Evolutionary conservation across 37 sponge, comb jelly and placozoan genomes (phyloP).

Genomic region (Ianthella basta): DNA sequence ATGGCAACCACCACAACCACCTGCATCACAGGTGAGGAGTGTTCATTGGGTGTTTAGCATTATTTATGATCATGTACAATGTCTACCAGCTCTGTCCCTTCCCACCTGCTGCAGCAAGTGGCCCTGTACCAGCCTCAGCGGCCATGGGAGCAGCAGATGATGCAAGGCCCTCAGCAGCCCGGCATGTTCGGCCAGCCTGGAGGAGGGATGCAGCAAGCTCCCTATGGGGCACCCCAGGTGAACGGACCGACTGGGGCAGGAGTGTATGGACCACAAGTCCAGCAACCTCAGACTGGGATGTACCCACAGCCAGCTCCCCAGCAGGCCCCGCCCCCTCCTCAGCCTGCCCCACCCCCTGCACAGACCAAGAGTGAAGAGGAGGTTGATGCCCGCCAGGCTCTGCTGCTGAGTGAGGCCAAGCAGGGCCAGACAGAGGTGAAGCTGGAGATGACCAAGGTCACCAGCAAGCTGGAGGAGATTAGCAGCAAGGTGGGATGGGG

Average conservation of each 20-base stretch:
- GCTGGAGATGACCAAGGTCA: constrained; percentile 75
- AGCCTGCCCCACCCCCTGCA: constrained; percentile 44
- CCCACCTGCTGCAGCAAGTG: constrained; percentile 48
- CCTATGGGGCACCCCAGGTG: constrained; percentile 22
- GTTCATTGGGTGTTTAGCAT: background rate
- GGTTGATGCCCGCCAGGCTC: background rate
- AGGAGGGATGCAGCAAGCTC: too few species aligned
- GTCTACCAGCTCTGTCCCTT: constrained; percentile 20
- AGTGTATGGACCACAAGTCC: background rate
- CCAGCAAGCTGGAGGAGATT: constrained; percentile 79
- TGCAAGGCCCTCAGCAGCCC: constrained; percentile 20
- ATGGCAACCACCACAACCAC: constrained; percentile 21
- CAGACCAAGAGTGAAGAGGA: constrained; percentile 33
- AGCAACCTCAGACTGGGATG: constrained; percentile 14
- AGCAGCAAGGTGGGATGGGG: constrained; percentile 46
- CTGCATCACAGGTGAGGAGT: background rate
- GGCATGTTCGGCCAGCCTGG: constrained; percentile 19
- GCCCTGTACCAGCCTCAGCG: constrained; percentile 76
- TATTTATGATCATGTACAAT: background rate
- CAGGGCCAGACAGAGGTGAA: constrained; percentile 85
- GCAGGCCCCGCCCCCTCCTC: constrained; percentile 43
- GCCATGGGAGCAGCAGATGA: constrained; percentile 33
- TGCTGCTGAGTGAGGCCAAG: constrained; percentile 70
- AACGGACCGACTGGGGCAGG: background rate
- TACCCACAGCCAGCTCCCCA: constrained; percentile 52